Conservation (phyloP, 2,113 vertebrate species). For the Leuciscus idus region DNA sequence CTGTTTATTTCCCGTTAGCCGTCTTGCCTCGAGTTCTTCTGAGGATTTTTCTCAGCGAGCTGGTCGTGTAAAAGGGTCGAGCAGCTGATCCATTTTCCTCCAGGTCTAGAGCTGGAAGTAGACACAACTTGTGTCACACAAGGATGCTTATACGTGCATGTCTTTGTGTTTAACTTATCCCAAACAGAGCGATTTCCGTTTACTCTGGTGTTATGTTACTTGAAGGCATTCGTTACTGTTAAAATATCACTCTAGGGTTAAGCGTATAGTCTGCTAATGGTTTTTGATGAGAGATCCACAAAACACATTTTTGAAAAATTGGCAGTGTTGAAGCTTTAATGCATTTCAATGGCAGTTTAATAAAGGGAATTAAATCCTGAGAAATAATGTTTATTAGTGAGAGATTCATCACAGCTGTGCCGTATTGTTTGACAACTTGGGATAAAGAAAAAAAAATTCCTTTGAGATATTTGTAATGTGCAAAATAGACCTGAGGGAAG, state of each 20-base stretch:
- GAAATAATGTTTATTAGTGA: constrained; percentile 24
- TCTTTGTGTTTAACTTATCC: neutral
- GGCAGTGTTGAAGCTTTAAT: constrained; percentile 13
- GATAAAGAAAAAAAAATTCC: neutral
- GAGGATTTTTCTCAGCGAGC: constrained; percentile 63
- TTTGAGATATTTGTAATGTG: neutral
- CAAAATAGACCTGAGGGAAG: neutral
- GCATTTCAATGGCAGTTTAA: constrained; percentile 4
- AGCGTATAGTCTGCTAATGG: constrained; percentile 10
- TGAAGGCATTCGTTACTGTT: neutral
- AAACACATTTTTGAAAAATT: neutral
- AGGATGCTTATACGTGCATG: neutral
- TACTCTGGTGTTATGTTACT: neutral
- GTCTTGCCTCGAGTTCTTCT: constrained; percentile 3
- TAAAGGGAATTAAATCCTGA: neutral
- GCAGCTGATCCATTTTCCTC: constrained; percentile 65
- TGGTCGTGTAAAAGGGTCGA: constrained; percentile 63
- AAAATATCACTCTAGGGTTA: constrained; percentile 7
- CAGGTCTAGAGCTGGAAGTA: constrained; percentile 69
- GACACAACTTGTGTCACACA: neutral
- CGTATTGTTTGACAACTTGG: neutral
- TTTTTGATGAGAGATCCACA: constrained; percentile 14
- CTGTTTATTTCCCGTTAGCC: neutral
- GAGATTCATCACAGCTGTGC: constrained; percentile 10
- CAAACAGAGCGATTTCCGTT: neutral